phyloP scores from a whole-genome alignment of 2,797 vertebrate species.

The Gallirallus australis region DNA sequence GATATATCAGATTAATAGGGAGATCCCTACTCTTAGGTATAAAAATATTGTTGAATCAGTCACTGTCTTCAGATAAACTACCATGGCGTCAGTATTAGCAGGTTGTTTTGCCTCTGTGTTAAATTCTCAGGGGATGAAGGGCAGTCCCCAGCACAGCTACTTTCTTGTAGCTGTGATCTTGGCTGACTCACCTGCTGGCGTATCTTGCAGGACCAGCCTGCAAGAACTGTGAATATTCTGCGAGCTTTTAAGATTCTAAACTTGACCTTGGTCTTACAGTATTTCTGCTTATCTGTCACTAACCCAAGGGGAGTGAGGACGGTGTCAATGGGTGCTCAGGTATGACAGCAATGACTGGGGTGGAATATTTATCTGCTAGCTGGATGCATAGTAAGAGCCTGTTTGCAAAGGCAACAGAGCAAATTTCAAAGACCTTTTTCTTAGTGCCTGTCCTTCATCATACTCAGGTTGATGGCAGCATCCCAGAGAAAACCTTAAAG shows the following conservation, averaged over 20 bases:
- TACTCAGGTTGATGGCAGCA: neutral
- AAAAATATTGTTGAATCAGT: neutral
- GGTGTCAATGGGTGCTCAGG: neutral
- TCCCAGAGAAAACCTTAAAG: neutral
- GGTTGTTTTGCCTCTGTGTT: neutral
- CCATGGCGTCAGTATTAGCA: neutral
- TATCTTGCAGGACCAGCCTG: neutral
- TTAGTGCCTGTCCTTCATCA: neutral
- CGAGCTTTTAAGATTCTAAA: neutral
- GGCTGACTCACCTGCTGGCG: neutral
- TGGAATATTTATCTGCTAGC: slow-evolving; percentile 26
- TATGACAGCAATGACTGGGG: slow-evolving; percentile 17
- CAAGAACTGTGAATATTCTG: slow-evolving; percentile 4
- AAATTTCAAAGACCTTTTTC: neutral
- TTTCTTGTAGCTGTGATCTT: neutral
- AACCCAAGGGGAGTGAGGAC: neutral
- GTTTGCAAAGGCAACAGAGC: neutral
- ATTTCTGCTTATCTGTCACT: slow-evolving; percentile 36
- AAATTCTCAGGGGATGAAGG: neutral
- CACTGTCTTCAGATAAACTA: neutral
- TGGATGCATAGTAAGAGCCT: neutral
- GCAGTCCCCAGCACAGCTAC: neutral
- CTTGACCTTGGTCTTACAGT: neutral
- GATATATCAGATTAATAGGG: neutral
- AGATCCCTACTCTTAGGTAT: neutral